phyloP scores from a whole-genome alignment of 2,888 invertebrate genomes.

The Dasypolia templi region DNA sequence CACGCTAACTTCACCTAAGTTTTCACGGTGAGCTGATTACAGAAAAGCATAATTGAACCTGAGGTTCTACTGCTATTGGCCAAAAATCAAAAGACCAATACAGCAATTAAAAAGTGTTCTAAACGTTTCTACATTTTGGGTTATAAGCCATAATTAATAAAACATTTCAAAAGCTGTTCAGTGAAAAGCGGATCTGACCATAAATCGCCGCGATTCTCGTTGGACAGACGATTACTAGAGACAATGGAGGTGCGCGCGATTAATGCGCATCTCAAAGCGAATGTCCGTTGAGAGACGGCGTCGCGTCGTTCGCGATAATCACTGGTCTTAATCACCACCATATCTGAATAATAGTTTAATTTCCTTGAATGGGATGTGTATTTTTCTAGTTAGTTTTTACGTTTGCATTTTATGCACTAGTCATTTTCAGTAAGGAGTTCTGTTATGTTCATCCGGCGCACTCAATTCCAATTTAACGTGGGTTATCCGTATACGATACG shows the following conservation, averaged over 20 bases:
- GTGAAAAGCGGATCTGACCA: constrained; percentile 53
- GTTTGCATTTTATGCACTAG: too few relatives aligned
- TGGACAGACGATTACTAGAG: constrained; percentile 64
- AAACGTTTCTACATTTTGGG: constrained; percentile 7
- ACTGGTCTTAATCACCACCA: constrained; percentile 48
- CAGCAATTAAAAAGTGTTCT: neutral
- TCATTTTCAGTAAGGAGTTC: too few relatives aligned
- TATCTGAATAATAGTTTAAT: constrained; percentile 59
- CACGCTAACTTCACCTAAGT: too few relatives aligned
- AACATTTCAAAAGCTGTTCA: constrained; percentile 32
- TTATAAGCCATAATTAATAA: constrained; percentile 32
- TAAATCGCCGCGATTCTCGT: constrained; percentile 61
- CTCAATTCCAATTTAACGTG: too few relatives aligned
- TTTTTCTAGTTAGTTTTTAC: neutral
- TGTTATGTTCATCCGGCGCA: too few relatives aligned
- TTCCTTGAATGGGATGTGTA: constrained; percentile 26
- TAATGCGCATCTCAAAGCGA: constrained; percentile 68
- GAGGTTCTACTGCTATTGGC: neutral
- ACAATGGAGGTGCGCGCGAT: constrained; percentile 71
- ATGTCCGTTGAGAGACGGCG: constrained; percentile 44
- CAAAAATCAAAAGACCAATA: neutral
- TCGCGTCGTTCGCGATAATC: constrained; percentile 59
- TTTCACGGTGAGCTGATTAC: too few relatives aligned
- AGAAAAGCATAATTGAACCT: too few relatives aligned
- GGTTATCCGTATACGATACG: neutral